Evolutionary conservation across 2,113 vertebrate genomes (phyloP), one percentile per base, ranked within the genome.

Genomic region (Gymnocephalus cernua): DNA sequence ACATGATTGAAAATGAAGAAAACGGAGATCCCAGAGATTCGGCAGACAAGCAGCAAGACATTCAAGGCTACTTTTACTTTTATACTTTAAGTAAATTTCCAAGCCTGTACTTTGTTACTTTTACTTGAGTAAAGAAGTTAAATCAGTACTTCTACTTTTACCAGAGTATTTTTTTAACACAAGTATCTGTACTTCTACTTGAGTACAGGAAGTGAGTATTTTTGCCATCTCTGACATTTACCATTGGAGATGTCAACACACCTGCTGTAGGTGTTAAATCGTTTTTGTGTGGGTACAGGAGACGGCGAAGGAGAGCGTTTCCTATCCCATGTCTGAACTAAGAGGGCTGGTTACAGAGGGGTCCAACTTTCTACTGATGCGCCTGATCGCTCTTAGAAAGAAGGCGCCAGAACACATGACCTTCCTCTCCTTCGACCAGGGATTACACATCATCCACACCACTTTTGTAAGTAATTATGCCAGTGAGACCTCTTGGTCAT

Each of bases 341-440:
- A 65, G 0, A 2, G 98, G 97, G 4, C 92, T 98, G 67, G 56
- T 99, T 74, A 96, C 94, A 0, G 96, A 97, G 73, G 96, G 96
- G 0, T 96, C 97, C 87, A 95, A 92, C 88, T 83, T 99, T 45
- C 88, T 99, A 69, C 80, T 99, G 79, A 91, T 97, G 91, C 95
- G 98, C 48, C 89, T 98, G 77, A 87, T 99, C 59, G 95, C 95
- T 4, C 81, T 90, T 48, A 92, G 86, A 66, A 92, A 38, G 73
- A 88, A 48, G 0, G 86, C 96, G 29, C 96, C 96, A 38, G 86
- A 91, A 0, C 13, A 91, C 10, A 93, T 96, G 82, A 18, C 38
- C 25, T 98, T 98, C 83, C 93, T 97, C 0, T 82, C 96, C 64
- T 91, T 97, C 4, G 92, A 97, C 86, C 69, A 66, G 0, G 92